Evolutionary conservation across 1,140 invertebrate genomes (phyloP).

Genomic region (Gryllus bimaculatus): DNA sequence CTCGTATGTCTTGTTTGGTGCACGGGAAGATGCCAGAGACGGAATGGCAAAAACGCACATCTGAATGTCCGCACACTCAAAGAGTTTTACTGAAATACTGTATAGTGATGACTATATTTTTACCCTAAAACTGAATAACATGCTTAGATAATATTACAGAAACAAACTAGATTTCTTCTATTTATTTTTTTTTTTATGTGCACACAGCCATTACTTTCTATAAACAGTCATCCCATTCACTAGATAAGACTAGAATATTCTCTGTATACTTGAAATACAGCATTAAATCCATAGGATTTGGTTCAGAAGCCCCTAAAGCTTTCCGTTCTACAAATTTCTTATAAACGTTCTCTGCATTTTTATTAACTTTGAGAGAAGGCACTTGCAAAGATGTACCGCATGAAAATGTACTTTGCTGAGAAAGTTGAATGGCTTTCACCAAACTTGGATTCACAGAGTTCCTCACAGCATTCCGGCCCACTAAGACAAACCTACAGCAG

Average conservation of each 20-base stretch:
- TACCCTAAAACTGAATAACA: too few species aligned
- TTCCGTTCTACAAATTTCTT: conserved; percentile 48
- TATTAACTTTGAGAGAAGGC: conserved; percentile 49
- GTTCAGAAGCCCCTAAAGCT: conserved; percentile 34
- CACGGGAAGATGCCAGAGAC: too few species aligned
- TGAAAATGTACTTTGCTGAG: conserved; percentile 37
- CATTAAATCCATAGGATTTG: conserved; percentile 33
- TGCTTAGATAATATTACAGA: too few species aligned
- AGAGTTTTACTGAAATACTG: too few species aligned
- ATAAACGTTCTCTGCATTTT: conserved; percentile 52
- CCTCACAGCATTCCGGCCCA: conserved; percentile 47
- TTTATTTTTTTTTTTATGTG: too few species aligned
- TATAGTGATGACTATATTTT: too few species aligned
- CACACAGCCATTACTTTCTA: background rate
- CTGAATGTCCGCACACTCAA: too few species aligned
- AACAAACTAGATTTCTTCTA: too few species aligned
- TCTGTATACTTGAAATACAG: conserved; percentile 36
- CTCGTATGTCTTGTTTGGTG: too few species aligned
- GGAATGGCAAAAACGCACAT: too few species aligned
- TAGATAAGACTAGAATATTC: conserved; percentile 7
- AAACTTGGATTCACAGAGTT: conserved; percentile 36
- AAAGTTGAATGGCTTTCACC: conserved; percentile 27
- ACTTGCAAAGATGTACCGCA: conserved; percentile 41
- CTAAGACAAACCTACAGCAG: conserved; percentile 39
- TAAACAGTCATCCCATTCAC: conserved; percentile 15